Percentiles rank a stretch among this genome's conserved stretches.
These are phyloP conservation scores for Dinocampus coccinellae DNA, from an alignment of 2,888 invertebrate genomes.

Conservation along the genomic window DNA sequence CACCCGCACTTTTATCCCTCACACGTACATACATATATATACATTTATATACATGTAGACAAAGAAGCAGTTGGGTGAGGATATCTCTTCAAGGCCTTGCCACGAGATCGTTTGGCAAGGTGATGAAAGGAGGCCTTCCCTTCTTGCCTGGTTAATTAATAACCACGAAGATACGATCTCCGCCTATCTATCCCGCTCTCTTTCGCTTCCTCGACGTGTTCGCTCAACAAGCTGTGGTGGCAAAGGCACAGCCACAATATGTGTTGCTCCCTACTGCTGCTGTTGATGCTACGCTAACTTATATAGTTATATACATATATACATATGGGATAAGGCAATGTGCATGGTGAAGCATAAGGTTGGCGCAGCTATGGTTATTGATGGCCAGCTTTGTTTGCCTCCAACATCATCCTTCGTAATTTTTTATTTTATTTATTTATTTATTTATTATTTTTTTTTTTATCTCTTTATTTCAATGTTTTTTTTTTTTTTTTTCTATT, in stretches of 20 bases:
- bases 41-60: background rate
- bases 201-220: conserved; percentile 33
- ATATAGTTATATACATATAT: conserved; percentile 1
- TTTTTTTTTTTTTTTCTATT: background rate
- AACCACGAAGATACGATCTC: conserved; percentile 68
- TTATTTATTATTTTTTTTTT: conserved; percentile 3
- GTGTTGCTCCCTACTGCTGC: conserved; percentile 28
- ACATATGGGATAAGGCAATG: conserved; percentile 30
- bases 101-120: conserved; percentile 61
- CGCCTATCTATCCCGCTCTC: conserved; percentile 64
- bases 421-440: conserved; percentile 6
- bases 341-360: conserved; percentile 35
- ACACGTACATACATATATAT: conserved; percentile 6
- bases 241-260: conserved; percentile 52
- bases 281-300: conserved; percentile 22
- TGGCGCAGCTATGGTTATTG: conserved; percentile 56
- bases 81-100: conserved; percentile 14
- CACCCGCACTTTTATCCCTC: background rate
- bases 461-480: background rate
- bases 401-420: conserved; percentile 35
- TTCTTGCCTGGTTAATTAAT: conserved; percentile 67
- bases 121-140: conserved; percentile 68
- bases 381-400: conserved; percentile 66
- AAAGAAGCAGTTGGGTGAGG: background rate
- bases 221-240: conserved; percentile 57